A percentile compares a stretch with the other conserved stretches of the same genome.
These are phyloP conservation scores for Diplogasteroides magnus DNA, from an alignment of 1,140 invertebrate species.

Conservation along the genomic window DNA sequence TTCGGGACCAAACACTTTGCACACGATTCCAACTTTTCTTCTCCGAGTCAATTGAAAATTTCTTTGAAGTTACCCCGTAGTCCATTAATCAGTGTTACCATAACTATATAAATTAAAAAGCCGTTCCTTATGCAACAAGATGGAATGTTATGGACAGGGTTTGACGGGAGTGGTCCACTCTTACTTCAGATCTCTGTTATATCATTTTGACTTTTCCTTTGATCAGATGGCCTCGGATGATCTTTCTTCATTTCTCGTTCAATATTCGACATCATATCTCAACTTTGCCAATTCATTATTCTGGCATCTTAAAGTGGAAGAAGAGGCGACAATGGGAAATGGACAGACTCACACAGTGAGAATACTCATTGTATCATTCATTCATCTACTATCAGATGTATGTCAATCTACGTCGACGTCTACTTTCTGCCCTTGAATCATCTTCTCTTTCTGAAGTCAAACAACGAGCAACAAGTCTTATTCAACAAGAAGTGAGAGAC, in stretches of 20 bases:
- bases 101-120: too few species aligned
- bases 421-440: background rate
- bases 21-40: too few species aligned
- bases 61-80: too few species aligned
- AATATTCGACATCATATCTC: conserved; percentile 11
- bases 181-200: too few species aligned
- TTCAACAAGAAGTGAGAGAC: background rate
- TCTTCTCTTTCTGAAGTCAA: background rate
- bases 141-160: too few species aligned
- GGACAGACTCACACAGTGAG: conserved; percentile 17
- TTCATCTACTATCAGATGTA: background rate
- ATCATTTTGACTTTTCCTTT: too few species aligned
- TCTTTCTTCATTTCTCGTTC: conserved; percentile 22
- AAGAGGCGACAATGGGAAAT: conserved; percentile 42
- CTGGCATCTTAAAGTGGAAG: conserved; percentile 54
- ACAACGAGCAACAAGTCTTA: background rate
- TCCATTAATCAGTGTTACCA: too few species aligned
- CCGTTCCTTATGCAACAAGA: too few species aligned
- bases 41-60: too few species aligned
- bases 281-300: conserved; percentile 32
- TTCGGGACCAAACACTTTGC: too few species aligned
- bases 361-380: background rate
- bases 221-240: conserved; percentile 11
- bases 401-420: background rate
- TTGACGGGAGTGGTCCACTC: too few species aligned